Base-by-base conservation (phyloP, 2,888 invertebrate genomes). In the Drepana falcataria region DNA sequence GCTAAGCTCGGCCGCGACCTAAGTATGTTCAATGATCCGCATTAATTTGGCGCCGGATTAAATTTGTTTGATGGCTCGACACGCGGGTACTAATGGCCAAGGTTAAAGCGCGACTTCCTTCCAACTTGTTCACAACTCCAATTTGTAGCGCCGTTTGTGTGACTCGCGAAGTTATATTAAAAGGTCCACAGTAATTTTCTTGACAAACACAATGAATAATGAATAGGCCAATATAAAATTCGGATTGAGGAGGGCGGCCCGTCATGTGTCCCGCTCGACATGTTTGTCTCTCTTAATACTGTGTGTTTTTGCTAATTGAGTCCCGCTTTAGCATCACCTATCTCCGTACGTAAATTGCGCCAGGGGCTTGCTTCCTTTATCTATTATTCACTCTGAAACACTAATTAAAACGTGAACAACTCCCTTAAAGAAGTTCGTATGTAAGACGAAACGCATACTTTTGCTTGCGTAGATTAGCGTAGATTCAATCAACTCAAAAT, bases 251-350 rank as follows among this genome's bases (percentile, higher is more conserved):
- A 83, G 81, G 78, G 78, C 81, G 78, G 77, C 77, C 80, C 82
- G 75, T 79, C 83, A 82, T 77, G 79, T 83, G 83, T 83, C 77
- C 79, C 82, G 71, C 71, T 71, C 74, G 81, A 75, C 86, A 81
- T 88, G 87, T 90, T 91, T 89, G 87, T 83, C 78, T 85, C 81
- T 82, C 85, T 85, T 88, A 87, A 88, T 85, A 87, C 85, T 90
- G 85, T 90, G 83, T 87, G 83, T 88, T 88, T 87, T 88, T 85
- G 87, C 87, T 90, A 90, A 91, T 91, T 89, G 87, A 86, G 83
- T 87, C 77, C 75, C 81, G 78, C 73, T 80, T 77, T 74, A 68
- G 69, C 75, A 77, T 79, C 82, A 83, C 83, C 84, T 82, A 81
- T 71, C 65, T 66, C 68, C 66, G 61, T 68, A 61, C 58, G 48